These are phyloP conservation scores for Euzophera pinguis DNA, from an alignment of 2,888 invertebrate genomes.

Conservation along the genomic window DNA sequence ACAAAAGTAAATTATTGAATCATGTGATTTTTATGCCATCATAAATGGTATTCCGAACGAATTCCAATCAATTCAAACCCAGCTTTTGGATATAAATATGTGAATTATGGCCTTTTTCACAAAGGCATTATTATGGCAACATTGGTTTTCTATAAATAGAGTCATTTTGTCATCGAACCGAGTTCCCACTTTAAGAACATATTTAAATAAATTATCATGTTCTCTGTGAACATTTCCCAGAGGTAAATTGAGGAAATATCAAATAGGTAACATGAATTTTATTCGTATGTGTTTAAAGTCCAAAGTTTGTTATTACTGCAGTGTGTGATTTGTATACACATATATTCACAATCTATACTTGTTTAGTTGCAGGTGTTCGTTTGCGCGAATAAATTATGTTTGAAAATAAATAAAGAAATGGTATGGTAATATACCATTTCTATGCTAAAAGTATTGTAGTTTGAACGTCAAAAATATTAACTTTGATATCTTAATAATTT, in stretches of 20 bases:
- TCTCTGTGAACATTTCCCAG: slow-evolving; percentile 23
- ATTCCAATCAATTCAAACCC: slow-evolving; percentile 49
- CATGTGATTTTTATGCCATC: slow-evolving; percentile 1
- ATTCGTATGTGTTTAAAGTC: not conserved
- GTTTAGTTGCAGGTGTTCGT: slow-evolving; percentile 8
- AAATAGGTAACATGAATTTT: not conserved
- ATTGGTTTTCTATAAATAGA: slow-evolving; percentile 34
- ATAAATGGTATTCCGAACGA: slow-evolving; percentile 28
- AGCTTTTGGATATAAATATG: slow-evolving; percentile 39
- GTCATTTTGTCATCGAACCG: slow-evolving; percentile 47
- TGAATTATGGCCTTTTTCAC: slow-evolving; percentile 44
- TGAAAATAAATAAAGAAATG: too few relatives aligned
- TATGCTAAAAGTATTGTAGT: too few relatives aligned
- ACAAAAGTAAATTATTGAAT: not conserved
- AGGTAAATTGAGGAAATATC: not conserved
- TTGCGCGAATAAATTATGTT: slow-evolving; percentile 5
- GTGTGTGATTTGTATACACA: slow-evolving; percentile 2
- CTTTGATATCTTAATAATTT: too few relatives aligned
- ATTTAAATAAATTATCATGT: slow-evolving; percentile 46
- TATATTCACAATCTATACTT: not conserved
- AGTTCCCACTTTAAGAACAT: slow-evolving; percentile 26
- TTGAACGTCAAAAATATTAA: too few relatives aligned
- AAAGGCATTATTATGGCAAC: slow-evolving; percentile 26
- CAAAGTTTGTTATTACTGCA: not conserved
- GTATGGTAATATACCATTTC: slow-evolving; percentile 1